These are phyloP conservation scores for Balearica regulorum DNA, from an alignment of 2,797 vertebrate species.

Conservation along the genomic window DNA sequence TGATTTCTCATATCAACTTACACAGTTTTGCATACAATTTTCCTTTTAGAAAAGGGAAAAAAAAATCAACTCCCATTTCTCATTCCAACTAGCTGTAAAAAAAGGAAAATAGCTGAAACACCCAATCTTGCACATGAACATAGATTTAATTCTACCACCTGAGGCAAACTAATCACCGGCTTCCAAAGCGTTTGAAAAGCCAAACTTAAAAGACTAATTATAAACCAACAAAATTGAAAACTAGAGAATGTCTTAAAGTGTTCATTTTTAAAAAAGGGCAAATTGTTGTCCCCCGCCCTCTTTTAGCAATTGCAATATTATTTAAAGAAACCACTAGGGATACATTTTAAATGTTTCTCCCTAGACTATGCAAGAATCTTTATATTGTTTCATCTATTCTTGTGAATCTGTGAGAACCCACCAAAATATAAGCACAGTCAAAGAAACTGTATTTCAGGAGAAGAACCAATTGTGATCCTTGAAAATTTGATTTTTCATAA, in stretches of 20 bases:
- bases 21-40: not conserved
- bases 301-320: not conserved
- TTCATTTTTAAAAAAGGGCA: not conserved
- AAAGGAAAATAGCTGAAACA: not conserved
- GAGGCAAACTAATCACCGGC: not conserved
- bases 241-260: not conserved
- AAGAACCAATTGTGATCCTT: not conserved
- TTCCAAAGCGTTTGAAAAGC: not conserved
- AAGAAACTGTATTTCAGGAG: not conserved
- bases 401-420: not conserved
- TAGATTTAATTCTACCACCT: not conserved
- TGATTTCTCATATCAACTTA: not conserved
- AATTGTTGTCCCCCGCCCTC: not conserved
- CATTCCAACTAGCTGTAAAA: not conserved
- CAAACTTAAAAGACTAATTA: not conserved
- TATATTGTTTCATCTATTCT: not conserved
- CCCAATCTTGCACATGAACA: not conserved
- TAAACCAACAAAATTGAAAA: not conserved
- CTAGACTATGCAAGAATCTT: not conserved
- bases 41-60: not conserved
- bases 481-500: not conserved
- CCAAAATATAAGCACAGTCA: not conserved
- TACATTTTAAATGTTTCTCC: not conserved
- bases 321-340: not conserved
- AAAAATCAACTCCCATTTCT: not conserved